Evolutionary conservation across 2,113 vertebrate species (phyloP).

Genomic region (Nymphicus hollandicus): DNA sequence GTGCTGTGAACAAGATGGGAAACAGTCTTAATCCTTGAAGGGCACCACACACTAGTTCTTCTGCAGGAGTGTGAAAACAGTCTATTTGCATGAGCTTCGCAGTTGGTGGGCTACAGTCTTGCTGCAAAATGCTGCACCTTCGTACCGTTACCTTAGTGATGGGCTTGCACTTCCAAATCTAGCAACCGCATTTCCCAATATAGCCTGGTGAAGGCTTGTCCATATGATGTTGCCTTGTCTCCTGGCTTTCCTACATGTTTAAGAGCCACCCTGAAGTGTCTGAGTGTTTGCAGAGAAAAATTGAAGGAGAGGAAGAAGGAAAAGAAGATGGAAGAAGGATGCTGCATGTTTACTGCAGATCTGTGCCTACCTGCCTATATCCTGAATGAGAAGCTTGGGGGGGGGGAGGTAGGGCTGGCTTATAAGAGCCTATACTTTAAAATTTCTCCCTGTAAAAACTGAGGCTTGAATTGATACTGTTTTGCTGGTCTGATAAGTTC

Average conservation of each 20-base stretch:
- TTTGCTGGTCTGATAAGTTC: not conserved
- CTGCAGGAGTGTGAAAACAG: not conserved
- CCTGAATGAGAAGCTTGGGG: not conserved
- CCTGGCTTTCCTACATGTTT: not conserved
- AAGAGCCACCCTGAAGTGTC: not conserved
- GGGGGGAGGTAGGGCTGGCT: not conserved
- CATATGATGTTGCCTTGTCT: not conserved
- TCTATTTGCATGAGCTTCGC: not conserved
- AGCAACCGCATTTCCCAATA: not conserved
- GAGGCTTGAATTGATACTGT: not conserved
- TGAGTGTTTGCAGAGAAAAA: not conserved
- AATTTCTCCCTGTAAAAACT: not conserved
- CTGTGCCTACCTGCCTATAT: not conserved
- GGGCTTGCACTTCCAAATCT: not conserved
- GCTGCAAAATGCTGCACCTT: not conserved
- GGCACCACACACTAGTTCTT: not conserved
- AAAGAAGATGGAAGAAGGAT: not conserved
- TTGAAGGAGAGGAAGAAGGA: not conserved
- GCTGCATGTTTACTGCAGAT: not conserved
- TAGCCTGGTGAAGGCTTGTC: not conserved
- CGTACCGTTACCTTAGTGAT: constrained; percentile 21
- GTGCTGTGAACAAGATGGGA: not conserved
- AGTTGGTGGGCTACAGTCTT: not conserved
- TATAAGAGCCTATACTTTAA: not conserved
- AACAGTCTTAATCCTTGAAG: not conserved